A percentile compares a stretch with the other conserved stretches of the same genome.
phyloP scores from a whole-genome alignment of 2,888 invertebrate species.

The Hirtodrosophila duncani region DNA sequence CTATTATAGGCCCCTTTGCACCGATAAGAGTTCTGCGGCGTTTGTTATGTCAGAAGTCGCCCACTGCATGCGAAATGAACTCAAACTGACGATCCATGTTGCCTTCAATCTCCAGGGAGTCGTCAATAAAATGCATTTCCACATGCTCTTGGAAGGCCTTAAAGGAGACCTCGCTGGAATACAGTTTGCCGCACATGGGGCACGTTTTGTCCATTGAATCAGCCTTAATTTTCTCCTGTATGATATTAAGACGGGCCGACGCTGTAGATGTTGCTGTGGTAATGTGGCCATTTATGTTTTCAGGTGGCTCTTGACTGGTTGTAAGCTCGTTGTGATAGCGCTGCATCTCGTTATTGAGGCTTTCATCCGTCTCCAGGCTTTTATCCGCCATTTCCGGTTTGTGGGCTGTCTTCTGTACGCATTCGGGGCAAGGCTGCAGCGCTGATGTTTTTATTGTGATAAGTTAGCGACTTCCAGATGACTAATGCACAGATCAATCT shows the following conservation, averaged over 20 bases:
- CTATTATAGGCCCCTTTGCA: not conserved
- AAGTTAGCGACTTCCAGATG: not conserved
- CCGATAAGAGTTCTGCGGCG: constrained; percentile 74
- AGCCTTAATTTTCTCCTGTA: constrained; percentile 73
- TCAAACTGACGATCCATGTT: constrained; percentile 81
- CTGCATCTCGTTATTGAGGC: constrained; percentile 50
- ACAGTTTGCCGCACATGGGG: constrained; percentile 86
- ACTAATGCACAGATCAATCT: not conserved
- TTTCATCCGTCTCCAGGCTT: constrained; percentile 76
- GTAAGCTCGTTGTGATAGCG: constrained; percentile 20
- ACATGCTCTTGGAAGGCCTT: constrained; percentile 86
- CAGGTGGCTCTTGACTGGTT: constrained; percentile 7
- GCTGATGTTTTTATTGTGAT: constrained; percentile 46
- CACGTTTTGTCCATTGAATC: constrained; percentile 81
- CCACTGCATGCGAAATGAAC: constrained; percentile 78
- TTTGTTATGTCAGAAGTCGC: constrained; percentile 77
- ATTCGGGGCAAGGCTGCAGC: constrained; percentile 70
- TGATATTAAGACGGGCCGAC: constrained; percentile 72
- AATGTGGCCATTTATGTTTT: constrained; percentile 20
- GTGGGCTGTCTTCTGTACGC: constrained; percentile 61
- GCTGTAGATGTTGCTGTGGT: constrained; percentile 10
- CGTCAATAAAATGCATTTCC: constrained; percentile 85
- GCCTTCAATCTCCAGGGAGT: constrained; percentile 79
- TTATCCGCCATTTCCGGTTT: constrained; percentile 78
- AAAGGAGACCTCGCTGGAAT: constrained; percentile 81